Evolutionary conservation across 2,888 invertebrate species (phyloP), one percentile per base, ranked within the genome.

Genomic region (Ennomos quercinarius): DNA sequence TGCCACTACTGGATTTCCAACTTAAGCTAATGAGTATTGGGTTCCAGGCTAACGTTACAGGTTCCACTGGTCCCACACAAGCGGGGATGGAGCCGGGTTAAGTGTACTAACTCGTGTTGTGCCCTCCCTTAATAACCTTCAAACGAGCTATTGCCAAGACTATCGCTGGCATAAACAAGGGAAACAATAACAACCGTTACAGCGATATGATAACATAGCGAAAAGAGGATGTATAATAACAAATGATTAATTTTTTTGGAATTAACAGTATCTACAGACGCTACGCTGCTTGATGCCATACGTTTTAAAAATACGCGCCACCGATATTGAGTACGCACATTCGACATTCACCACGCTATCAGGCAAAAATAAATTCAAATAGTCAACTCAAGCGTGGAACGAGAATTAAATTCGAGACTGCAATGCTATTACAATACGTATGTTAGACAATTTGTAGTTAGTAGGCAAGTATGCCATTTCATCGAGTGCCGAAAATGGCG

Each of bases 231-330:
- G 17, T 17, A 39, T 50, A 56, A n/a, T 10, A 62, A 45, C 36
- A 47, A 48, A 27, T 6, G 17, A 27, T 3, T 27, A 6, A 27
- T 27, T 27, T 27, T 6, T 41, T 36, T 40, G 37, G 37, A 36
- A 12, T 50, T 45, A 39, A 35, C 34, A 1, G 34, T 35, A 43
- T 45, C 41, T 50, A 39, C 17, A 43, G 52, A 58, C 52, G 54
- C 82, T 82, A 58, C 52, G 54, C 82, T 82, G 85, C 83, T 83
- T 51, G 89, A 89, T 89, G 91, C 88, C 82, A 83, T 37, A 76
- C 73, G 78, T 89, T 89, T 67, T 77, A 89, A 88, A 83, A 81
- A 68, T 81, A 68, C 87, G 86, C 91, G 90, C 89, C 83, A 69
- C 49, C 48, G 58, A 61, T 58, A 63, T 57, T 49, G 62, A 68